These are phyloP conservation scores for Siderastrea radians DNA, from an alignment of 92 coral and sea anemone species.

Conservation along the genomic window DNA sequence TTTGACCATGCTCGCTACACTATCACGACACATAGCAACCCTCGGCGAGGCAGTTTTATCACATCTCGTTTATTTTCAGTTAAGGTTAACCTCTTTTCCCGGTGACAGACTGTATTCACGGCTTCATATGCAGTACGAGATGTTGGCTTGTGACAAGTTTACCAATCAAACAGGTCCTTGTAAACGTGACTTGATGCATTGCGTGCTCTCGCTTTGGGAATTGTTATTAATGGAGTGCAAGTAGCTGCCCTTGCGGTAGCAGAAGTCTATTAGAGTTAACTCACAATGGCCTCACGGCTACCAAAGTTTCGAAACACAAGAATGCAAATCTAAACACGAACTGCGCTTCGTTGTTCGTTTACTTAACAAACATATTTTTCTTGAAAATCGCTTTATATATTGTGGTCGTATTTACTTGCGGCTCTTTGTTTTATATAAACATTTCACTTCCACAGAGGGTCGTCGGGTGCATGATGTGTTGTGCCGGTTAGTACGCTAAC, in stretches of 20 bases:
- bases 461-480: constrained; percentile 21
- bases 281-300: background rate
- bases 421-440: constrained; percentile 58
- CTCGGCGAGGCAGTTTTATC: constrained; percentile 14
- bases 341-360: constrained; percentile 37
- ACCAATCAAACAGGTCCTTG: constrained; percentile 34
- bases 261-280: background rate
- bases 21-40: constrained; percentile 20
- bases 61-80: constrained; percentile 3
- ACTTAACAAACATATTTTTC: constrained; percentile 51
- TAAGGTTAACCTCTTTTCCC: background rate
- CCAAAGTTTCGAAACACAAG: constrained; percentile 20
- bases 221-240: constrained; percentile 25
- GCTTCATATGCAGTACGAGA: background rate
- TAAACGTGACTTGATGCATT: constrained; percentile 49
- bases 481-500: constrained; percentile 11
- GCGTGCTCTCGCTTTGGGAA: constrained; percentile 58
- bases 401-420: constrained; percentile 55
- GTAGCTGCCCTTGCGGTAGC: constrained; percentile 5
- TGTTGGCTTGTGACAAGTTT: constrained; percentile 37
- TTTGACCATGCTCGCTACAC: constrained; percentile 27
- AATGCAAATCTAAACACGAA: constrained; percentile 20
- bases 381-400: constrained; percentile 54
- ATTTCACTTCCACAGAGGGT: constrained; percentile 57
- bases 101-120: background rate